Evolutionary conservation across 2,113 vertebrate genomes (phyloP).

Genomic region (Microtus ochrogaster): DNA sequence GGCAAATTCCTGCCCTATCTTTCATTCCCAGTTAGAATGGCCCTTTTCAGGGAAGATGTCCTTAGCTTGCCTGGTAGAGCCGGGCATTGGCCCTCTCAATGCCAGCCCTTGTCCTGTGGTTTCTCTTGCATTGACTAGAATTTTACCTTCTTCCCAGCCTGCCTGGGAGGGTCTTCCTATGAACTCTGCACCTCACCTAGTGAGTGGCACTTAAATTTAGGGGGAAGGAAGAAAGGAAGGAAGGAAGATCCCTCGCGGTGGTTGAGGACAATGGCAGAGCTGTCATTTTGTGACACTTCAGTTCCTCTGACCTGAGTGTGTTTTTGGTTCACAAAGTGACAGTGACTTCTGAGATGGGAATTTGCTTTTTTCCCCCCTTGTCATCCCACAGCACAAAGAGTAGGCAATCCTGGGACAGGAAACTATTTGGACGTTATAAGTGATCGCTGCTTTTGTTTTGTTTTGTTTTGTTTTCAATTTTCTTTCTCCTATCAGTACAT

Average conservation of each 20-base stretch:
- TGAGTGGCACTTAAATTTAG: slow-evolving; percentile 60
- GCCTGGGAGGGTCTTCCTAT: background rate
- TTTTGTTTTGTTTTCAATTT: slow-evolving; percentile 49
- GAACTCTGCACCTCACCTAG: slow-evolving; percentile 1
- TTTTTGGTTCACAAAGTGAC: slow-evolving; percentile 57
- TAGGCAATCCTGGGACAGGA: slow-evolving; percentile 26
- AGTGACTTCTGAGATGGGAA: slow-evolving; percentile 41
- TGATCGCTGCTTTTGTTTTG: background rate
- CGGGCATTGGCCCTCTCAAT: background rate
- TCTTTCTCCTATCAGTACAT: slow-evolving; percentile 18
- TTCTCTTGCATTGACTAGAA: background rate
- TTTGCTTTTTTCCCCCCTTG: slow-evolving; percentile 42
- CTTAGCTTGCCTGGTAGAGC: background rate
- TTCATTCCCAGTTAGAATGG: slow-evolving; percentile 26
- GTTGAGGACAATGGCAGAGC: slow-evolving; percentile 70
- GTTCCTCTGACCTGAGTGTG: slow-evolving; percentile 71
- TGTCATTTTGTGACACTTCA: slow-evolving; percentile 71
- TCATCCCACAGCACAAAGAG: background rate
- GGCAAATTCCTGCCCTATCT: slow-evolving; percentile 60
- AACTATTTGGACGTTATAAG: slow-evolving; percentile 45
- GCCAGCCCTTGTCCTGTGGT: background rate
- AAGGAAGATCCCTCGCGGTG: slow-evolving; percentile 55
- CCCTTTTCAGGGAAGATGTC: slow-evolving; percentile 23
- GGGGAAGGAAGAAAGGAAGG: slow-evolving; percentile 59
- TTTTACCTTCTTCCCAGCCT: accelerated